phyloP scores from a whole-genome alignment of 2,113 vertebrate species.

The Lutjanus erythropterus region DNA sequence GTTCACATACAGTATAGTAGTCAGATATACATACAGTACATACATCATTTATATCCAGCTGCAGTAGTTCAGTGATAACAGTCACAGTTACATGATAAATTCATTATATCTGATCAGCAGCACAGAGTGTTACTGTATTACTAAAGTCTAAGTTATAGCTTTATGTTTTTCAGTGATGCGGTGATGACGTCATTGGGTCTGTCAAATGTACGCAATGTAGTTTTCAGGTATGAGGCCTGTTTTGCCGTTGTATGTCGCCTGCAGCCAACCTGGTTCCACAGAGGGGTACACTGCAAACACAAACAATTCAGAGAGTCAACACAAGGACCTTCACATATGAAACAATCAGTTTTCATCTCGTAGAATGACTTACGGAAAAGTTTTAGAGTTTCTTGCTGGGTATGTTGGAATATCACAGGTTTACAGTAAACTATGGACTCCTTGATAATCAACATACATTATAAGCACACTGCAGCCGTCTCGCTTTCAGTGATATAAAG shows the following conservation, averaged over 20 bases:
- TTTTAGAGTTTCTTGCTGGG: background rate
- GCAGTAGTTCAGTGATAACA: constrained; percentile 59
- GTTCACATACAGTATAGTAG: constrained; percentile 32
- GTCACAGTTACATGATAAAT: constrained; percentile 65
- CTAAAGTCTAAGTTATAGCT: no score
- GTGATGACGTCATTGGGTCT: constrained; percentile 17
- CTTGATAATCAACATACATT: background rate
- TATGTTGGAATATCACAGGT: background rate
- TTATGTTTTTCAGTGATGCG: constrained; percentile 8
- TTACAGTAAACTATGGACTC: background rate
- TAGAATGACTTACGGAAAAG: background rate
- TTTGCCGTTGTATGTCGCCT: constrained; percentile 95
- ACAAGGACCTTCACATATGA: background rate
- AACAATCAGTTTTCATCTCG: background rate
- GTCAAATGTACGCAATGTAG: constrained; percentile 89
- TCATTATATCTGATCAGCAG: constrained; percentile 53
- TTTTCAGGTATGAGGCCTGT: constrained; percentile 98
- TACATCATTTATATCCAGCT: constrained; percentile 29
- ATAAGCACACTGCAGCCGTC: background rate
- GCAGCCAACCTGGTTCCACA: constrained; percentile 98
- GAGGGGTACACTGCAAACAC: constrained; percentile 91
- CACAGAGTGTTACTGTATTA: constrained; percentile 32
- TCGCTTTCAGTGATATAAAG: background rate
- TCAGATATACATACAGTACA: constrained; percentile 52
- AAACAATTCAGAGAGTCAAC: constrained; percentile 36